Evolutionary conservation across 1,140 invertebrate species (phyloP), one percentile per base, ranked within the genome.

Genomic region (Meloidogyne hapla): DNA sequence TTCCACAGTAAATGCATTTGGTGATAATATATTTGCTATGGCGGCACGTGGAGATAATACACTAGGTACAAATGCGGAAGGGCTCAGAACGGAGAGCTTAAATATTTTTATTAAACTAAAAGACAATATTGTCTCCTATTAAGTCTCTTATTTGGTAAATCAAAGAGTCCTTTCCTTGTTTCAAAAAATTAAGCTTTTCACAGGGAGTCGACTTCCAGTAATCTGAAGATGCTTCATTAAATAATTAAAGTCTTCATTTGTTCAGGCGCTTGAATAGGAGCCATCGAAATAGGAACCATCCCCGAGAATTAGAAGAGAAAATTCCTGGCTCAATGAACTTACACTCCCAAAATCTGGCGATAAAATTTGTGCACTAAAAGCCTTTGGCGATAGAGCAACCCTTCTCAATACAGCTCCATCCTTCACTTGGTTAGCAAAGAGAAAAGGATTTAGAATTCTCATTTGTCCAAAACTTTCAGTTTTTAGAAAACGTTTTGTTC

Each of bases 61-160:
- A 8, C 18, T 18, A 1, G 76, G 63, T 23, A 28, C 33, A 61
- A 77, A 77, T 13, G 76, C 76, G 6, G 28, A 23, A 45, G 76
- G 76, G 45, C 76, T 77, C 13, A 77, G 76, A 23, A 77, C 73
- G 1, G n/a, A n/a, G 18, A 64, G 13, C 75, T 77, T 21, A 45
- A 78, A 45, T 33, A 63, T 13, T 56, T 65, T 74, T n/a, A 6
- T 64, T 23, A 5, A 21, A 15, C 6, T 23, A 18, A 10, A 25
- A 28, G 25, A n/a, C n/a, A n/a, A n/a, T n/a, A n/a, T n/a, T n/a
- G n/a, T n/a, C n/a, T n/a, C n/a, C n/a, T n/a, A n/a, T n/a, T n/a
- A n/a, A n/a, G n/a, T n/a, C n/a, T n/a, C n/a, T n/a, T n/a, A n/a
- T n/a, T n/a, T n/a, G n/a, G n/a, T n/a, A n/a, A n/a, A n/a, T n/a